Conservation (phyloP, 2,113 vertebrate species). For the Chlamydotis undulata region DNA sequence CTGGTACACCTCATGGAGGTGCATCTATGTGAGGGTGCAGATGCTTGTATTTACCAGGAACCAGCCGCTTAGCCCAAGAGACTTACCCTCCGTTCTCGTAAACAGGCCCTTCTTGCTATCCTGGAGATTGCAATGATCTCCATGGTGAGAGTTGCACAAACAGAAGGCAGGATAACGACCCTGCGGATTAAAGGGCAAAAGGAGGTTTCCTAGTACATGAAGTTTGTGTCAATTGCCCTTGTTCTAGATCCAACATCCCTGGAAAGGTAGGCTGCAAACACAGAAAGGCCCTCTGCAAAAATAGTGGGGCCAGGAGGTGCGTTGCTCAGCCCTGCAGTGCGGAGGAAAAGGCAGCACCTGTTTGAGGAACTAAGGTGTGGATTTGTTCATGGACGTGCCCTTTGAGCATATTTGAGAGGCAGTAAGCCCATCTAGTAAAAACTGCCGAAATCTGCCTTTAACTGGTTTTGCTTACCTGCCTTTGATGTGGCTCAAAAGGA, state of each 20-base stretch:
- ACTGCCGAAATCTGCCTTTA: not conserved
- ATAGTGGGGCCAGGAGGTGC: not conserved
- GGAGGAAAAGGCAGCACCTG: not conserved
- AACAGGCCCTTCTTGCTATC: conserved; percentile 39
- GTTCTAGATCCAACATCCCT: not conserved
- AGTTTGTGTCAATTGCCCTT: not conserved
- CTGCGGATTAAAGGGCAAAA: not conserved
- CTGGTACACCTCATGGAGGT: not conserved
- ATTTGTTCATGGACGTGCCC: not conserved
- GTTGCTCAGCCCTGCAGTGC: not conserved
- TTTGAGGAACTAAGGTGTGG: conserved; percentile 36
- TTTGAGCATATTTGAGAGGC: not conserved
- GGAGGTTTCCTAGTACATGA: not conserved
- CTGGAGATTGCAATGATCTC: conserved; percentile 29
- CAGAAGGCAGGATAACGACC: not conserved
- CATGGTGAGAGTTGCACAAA: conserved; percentile 36
- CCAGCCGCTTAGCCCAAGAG: not conserved
- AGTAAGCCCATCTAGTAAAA: conserved; percentile 28
- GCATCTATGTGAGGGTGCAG: not conserved
- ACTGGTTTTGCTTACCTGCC: not conserved
- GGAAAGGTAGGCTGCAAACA: not conserved
- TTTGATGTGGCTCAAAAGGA: not conserved
- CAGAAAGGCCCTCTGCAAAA: not conserved
- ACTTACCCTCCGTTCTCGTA: not conserved
- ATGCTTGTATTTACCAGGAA: conserved; percentile 40